phyloP scores from a whole-genome alignment of 1,140 invertebrate genomes.

The Zaprionus davidi region DNA sequence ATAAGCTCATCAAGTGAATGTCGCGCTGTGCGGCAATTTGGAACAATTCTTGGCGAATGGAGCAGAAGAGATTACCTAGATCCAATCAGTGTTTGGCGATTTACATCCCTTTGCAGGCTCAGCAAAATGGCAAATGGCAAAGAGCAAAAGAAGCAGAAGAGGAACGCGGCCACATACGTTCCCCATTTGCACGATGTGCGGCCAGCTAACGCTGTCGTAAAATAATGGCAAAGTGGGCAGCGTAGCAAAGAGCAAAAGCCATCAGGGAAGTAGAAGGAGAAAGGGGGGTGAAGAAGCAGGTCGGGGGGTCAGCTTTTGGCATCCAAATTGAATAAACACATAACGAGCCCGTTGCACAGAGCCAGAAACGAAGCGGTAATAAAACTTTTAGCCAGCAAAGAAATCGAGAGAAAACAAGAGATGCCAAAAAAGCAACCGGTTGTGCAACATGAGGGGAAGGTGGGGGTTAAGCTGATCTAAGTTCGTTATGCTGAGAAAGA shows the following conservation, averaged over 20 bases:
- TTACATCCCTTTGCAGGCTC: conserved; percentile 17
- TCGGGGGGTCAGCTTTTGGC: background rate
- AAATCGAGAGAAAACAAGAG: conserved; percentile 29
- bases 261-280: conserved; percentile 25
- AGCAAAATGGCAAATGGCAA: conserved; percentile 10
- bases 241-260: conserved; percentile 24
- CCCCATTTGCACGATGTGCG: conserved; percentile 51
- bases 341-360: conserved; percentile 70
- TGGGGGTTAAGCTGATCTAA: conserved; percentile 55
- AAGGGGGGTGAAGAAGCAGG: no score
- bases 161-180: conserved; percentile 41
- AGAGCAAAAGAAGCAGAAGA: background rate
- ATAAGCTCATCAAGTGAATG: conserved; percentile 26
- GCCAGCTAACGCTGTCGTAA: conserved; percentile 44
- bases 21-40: conserved; percentile 6
- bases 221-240: conserved; percentile 46
- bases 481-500: conserved; percentile 56
- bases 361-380: conserved; percentile 68
- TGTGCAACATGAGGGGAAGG: background rate
- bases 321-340: conserved; percentile 80
- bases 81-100: conserved; percentile 3
- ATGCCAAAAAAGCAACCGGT: conserved; percentile 26
- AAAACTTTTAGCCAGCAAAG: conserved; percentile 75
- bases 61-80: conserved; percentile 9
- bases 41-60: background rate